Evolutionary conservation across 2,888 invertebrate species (phyloP).

Genomic region (Chironomus riparius): DNA sequence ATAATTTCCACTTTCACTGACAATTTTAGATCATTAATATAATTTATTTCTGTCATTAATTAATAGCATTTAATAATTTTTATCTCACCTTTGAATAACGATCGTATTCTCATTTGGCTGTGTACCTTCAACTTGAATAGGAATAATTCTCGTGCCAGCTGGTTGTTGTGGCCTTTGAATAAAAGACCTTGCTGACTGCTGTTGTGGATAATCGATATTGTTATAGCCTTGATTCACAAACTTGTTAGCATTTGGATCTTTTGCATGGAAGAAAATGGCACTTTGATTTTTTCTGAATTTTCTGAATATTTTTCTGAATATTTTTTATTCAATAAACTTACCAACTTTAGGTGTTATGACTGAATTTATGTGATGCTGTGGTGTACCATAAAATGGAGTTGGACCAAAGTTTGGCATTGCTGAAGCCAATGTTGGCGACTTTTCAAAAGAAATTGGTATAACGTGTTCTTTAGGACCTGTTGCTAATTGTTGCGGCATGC

Average conservation of each 20-base stretch:
- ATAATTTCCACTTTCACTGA: constrained; percentile 37
- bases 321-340: too few species aligned
- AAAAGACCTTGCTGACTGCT: constrained; percentile 31
- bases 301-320: too few species aligned
- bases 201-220: constrained; percentile 34
- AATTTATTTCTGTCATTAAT: not conserved
- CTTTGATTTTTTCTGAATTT: too few species aligned
- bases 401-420: constrained; percentile 33
- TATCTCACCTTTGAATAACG: constrained; percentile 41
- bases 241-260: constrained; percentile 39
- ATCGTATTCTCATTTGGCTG: constrained; percentile 34
- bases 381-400: constrained; percentile 36
- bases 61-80: not conserved
- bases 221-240: constrained; percentile 44
- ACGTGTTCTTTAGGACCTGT: constrained; percentile 35
- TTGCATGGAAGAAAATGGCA: not conserved
- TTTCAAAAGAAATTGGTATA: constrained; percentile 41
- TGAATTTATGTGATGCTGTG: constrained; percentile 30
- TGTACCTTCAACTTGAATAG: constrained; percentile 49
- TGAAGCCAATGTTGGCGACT: constrained; percentile 36
- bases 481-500: not conserved
- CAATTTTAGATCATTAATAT: not conserved
- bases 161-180: constrained; percentile 33
- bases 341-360: constrained; percentile 29
- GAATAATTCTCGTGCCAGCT: constrained; percentile 51